These are phyloP conservation scores for Diabrotica virgifera DNA, from an alignment of 1,140 invertebrate species.

Conservation along the genomic window DNA sequence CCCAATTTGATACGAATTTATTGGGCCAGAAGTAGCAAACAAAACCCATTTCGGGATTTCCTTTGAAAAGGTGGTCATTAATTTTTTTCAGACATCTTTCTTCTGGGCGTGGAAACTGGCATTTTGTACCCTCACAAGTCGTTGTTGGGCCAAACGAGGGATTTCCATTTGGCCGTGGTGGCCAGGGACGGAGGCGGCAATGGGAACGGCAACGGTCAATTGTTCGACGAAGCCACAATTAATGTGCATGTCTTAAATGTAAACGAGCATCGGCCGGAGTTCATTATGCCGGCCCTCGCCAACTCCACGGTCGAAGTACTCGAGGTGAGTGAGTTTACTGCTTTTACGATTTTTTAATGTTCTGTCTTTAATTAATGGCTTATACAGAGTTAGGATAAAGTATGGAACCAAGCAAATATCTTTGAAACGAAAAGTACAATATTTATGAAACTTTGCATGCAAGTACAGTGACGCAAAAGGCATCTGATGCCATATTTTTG, in stretches of 20 bases:
- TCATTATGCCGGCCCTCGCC: constrained; percentile 71
- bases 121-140: constrained; percentile 74
- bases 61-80: constrained; percentile 5
- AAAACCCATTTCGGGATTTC: background rate
- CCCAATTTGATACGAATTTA: background rate
- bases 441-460: too few species aligned
- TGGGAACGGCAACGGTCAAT: constrained; percentile 62
- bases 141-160: constrained; percentile 60
- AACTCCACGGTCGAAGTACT: constrained; percentile 76
- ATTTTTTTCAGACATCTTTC: constrained; percentile 61
- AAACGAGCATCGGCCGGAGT: constrained; percentile 81
- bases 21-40: background rate
- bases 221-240: constrained; percentile 67
- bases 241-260: constrained; percentile 76
- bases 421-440: too few species aligned
- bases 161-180: constrained; percentile 69
- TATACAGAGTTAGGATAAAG: too few species aligned
- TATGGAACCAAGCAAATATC: too few species aligned
- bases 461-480: too few species aligned
- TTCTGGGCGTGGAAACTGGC: constrained; percentile 68
- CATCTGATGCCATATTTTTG: too few species aligned
- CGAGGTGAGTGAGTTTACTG: constrained; percentile 56
- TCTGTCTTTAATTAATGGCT: too few species aligned
- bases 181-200: constrained; percentile 70
- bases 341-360: too few species aligned